Conservation (phyloP, 2,113 vertebrate genomes). For the Pomatostomus ruficeps region DNA sequence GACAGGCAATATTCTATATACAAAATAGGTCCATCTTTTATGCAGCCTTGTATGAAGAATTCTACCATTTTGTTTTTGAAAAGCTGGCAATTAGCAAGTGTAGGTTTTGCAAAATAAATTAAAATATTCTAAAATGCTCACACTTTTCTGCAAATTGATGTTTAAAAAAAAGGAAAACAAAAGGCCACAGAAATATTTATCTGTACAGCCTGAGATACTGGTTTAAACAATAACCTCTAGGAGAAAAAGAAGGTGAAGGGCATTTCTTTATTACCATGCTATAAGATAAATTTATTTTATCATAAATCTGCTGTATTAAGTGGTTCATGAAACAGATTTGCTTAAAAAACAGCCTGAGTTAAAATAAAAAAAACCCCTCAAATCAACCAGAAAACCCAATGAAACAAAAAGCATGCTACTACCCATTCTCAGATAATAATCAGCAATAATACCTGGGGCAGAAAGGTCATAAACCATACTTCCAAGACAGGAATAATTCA, state of each 20-base stretch:
- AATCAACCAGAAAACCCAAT: background rate
- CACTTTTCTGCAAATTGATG: background rate
- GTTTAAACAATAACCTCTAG: slow-evolving; percentile 5
- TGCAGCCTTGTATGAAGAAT: slow-evolving; percentile 79
- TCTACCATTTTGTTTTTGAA: slow-evolving; percentile 44
- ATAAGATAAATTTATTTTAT: background rate
- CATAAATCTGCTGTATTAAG: background rate
- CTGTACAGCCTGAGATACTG: background rate
- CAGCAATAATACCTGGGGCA: slow-evolving; percentile 69
- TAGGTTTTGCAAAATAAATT: background rate
- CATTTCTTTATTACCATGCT: background rate
- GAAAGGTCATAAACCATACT: slow-evolving; percentile 63
- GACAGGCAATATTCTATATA: slow-evolving; percentile 92
- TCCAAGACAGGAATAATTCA: slow-evolving; percentile 65
- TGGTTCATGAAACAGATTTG: slow-evolving; percentile 1
- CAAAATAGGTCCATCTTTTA: slow-evolving; percentile 93
- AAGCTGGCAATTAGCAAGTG: background rate
- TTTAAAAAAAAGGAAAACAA: background rate
- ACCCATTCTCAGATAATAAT: slow-evolving; percentile 64
- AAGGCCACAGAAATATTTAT: background rate
- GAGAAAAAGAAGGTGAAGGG: background rate
- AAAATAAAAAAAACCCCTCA: background rate
- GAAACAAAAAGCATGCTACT: slow-evolving; percentile 36
- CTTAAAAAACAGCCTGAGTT: background rate
- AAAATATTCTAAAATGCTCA: background rate